Evolutionary conservation across 2,888 invertebrate genomes (phyloP).

Genomic region (Laspeyria flexula): DNA sequence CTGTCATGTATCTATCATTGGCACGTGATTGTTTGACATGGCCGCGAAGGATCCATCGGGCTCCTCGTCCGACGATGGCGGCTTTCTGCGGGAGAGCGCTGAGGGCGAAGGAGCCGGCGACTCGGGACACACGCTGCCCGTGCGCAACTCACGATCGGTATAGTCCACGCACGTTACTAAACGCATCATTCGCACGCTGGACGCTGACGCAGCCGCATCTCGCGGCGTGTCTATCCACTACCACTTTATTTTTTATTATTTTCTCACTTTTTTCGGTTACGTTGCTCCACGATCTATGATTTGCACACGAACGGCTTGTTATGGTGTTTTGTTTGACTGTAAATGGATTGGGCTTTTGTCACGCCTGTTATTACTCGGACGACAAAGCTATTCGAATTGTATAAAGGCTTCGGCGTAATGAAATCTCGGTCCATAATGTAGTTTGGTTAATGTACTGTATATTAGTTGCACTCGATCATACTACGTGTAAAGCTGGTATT

Average conservation of each 20-base stretch:
- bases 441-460: conserved; percentile 57
- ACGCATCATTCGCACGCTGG: conserved; percentile 58
- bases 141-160: conserved; percentile 84
- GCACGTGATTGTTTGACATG: conserved; percentile 73
- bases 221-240: conserved; percentile 36
- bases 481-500: conserved; percentile 16
- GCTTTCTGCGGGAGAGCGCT: conserved; percentile 76
- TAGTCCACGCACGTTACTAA: conserved; percentile 58
- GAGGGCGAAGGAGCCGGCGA: conserved; percentile 69
- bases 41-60: conserved; percentile 81
- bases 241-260: conserved; percentile 47
- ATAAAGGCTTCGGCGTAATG: conserved; percentile 49
- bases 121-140: conserved; percentile 83
- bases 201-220: conserved; percentile 42
- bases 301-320: conserved; percentile 80
- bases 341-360: conserved; percentile 65
- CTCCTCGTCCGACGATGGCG: conserved; percentile 84
- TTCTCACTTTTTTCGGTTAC: conserved; percentile 54
- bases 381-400: conserved; percentile 48
- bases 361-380: conserved; percentile 45
- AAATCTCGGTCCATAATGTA: conserved; percentile 60
- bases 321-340: conserved; percentile 60
- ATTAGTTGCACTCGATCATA: conserved; percentile 43
- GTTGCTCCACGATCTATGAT: conserved; percentile 79
- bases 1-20: conserved; percentile 62